A percentile compares a stretch with the other conserved stretches of the same genome.
Evolutionary conservation across 2,888 invertebrate species (phyloP).

Genomic region (Nemoura dubitans): DNA sequence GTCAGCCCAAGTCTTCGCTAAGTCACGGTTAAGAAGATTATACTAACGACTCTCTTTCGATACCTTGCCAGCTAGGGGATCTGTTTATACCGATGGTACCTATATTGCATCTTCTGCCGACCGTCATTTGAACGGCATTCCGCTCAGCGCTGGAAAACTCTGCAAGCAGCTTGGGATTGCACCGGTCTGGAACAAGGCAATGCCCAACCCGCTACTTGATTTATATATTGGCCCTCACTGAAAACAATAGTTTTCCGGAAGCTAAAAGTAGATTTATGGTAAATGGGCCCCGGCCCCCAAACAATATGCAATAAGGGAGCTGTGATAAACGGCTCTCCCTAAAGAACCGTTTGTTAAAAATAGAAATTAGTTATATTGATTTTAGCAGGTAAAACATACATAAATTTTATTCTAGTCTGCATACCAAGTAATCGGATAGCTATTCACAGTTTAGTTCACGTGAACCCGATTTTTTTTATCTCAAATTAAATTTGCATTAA

Average conservation of each 20-base stretch:
- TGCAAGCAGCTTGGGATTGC: not conserved
- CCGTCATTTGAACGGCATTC: not conserved
- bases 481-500: not conserved
- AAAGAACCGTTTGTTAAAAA: slow-evolving; percentile 16
- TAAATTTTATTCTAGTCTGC: not conserved
- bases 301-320: slow-evolving; percentile 23
- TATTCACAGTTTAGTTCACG: not conserved
- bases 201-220: slow-evolving; percentile 1
- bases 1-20: not conserved
- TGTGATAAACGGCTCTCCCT: slow-evolving; percentile 14
- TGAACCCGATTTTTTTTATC: not conserved
- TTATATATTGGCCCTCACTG: slow-evolving; percentile 30
- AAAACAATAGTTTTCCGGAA: slow-evolving; percentile 41
- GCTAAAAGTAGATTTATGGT: slow-evolving; percentile 33
- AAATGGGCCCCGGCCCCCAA: not conserved
- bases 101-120: not conserved
- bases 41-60: slow-evolving; percentile 31
- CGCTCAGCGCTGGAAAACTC: not conserved
- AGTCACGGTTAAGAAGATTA: slow-evolving; percentile 36
- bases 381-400: not conserved
- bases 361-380: slow-evolving; percentile 35
- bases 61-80: not conserved
- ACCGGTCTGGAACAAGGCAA: not conserved
- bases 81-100: not conserved
- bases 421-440: not conserved